Percentiles rank a stretch among this genome's conserved stretches.
Evolutionary conservation across 2,797 vertebrate species (phyloP).

Genomic region (Crenuchus spilurus): DNA sequence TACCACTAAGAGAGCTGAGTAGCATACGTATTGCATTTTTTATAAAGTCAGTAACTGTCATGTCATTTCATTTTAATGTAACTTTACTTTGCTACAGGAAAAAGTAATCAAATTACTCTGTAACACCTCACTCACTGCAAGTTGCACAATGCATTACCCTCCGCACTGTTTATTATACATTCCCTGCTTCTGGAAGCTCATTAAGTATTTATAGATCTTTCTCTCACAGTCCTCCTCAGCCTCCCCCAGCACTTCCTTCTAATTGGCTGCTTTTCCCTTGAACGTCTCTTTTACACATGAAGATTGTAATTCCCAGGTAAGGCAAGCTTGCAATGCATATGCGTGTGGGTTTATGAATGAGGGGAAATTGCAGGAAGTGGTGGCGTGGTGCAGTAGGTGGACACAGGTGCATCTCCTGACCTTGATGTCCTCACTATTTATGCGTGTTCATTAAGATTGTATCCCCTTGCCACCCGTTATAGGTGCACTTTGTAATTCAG

Average conservation of each 20-base stretch:
- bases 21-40: too few species aligned
- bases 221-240: slow-evolving; percentile 4
- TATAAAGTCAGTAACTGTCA: too few species aligned
- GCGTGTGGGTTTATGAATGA: not conserved
- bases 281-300: slow-evolving; percentile 23
- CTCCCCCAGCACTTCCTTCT: slow-evolving; percentile 1
- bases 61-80: too few species aligned
- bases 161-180: not conserved
- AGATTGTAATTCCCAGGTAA: slow-evolving; percentile 23
- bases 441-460: too few species aligned
- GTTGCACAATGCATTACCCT: too few species aligned
- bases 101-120: too few species aligned
- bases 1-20: too few species aligned
- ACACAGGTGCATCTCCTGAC: not conserved
- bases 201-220: slow-evolving; percentile 45
- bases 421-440: too few species aligned
- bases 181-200: not conserved
- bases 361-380: not conserved
- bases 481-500: too few species aligned
- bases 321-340: not conserved
- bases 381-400: not conserved
- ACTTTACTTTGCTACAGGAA: too few species aligned
- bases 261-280: slow-evolving; percentile 16
- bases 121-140: too few species aligned
- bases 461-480: too few species aligned